Evolutionary conservation across 2,888 invertebrate genomes (phyloP).

Genomic region (Torymus texanus): DNA sequence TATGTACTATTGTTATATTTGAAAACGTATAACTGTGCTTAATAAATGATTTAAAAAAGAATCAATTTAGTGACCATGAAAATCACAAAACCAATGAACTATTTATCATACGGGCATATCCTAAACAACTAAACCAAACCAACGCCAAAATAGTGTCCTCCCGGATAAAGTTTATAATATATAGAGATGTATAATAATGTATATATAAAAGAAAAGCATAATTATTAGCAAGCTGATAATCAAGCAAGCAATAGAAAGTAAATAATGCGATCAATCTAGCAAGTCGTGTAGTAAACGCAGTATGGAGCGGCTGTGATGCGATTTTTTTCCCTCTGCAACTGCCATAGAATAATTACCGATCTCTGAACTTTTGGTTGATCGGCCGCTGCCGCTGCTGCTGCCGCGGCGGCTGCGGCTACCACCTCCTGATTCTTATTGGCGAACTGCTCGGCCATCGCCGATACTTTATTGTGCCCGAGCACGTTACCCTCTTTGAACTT

Average conservation of each 20-base stretch:
- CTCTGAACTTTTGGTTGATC: slow-evolving; percentile 77
- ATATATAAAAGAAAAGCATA: slow-evolving; percentile 18
- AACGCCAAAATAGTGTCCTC: no score
- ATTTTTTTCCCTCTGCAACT: slow-evolving; percentile 54
- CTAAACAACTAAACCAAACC: no score
- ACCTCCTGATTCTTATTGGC: slow-evolving; percentile 73
- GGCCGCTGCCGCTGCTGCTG: slow-evolving; percentile 35
- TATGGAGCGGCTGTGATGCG: slow-evolving; percentile 56
- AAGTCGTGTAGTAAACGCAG: slow-evolving; percentile 55
- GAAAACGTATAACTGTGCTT: no score
- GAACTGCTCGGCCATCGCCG: slow-evolving; percentile 90
- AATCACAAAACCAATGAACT: no score
- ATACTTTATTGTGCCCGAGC: slow-evolving; percentile 86
- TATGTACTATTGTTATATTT: no score
- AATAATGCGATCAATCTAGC: slow-evolving; percentile 25
- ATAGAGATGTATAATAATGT: no score
- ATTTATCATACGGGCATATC: no score
- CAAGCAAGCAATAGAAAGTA: slow-evolving; percentile 8
- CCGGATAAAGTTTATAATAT: no score
- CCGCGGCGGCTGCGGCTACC: slow-evolving; percentile 15
- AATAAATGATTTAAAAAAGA: no score
- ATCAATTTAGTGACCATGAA: no score
- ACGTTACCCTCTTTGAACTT: slow-evolving; percentile 87
- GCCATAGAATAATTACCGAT: slow-evolving; percentile 76
- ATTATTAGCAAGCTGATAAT: background rate